Base-by-base conservation (phyloP, 2,888 invertebrate species). In the Drosophila macrothrix region DNA sequence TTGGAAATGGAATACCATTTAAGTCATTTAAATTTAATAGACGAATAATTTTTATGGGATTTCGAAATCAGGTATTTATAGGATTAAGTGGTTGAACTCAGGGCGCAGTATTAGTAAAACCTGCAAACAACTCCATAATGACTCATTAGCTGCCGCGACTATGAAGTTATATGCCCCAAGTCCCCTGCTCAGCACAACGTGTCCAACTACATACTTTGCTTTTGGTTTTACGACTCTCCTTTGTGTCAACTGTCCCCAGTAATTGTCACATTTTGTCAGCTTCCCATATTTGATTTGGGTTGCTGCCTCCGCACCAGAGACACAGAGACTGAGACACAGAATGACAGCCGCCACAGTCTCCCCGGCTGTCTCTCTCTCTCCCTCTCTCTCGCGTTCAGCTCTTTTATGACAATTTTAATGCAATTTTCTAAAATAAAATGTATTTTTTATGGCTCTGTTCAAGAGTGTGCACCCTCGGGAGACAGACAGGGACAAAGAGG, bases 261-360 rank as follows among this genome's bases (percentile, higher is more conserved):
- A 91, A 91, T 91, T 92, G 91, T 91, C 91, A 91, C 88, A 87
- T 90, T 88, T 90, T 88, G 86, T 88, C 91, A 88, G 91, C 84
- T 92, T 82, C 78, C 82, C 72, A 71, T 83, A 76, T 88, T 85
- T 85, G 90, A 85, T 85, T 85, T 88, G 73, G 81, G 73, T 76
- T 69, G 69, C 53, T 53, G 53, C 31, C 29, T n/a, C 22, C 25
- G 46, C 22, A 46, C 46, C 25, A 46, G 16, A 16, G 16, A 4
- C 53, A 25, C 37, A 55, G 67, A 55, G 22, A 28, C 50, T 5
- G 35, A 16, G 39, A 46, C 46, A 16, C 16, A 25, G 25, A 67
- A 25, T 16, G 56, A 58, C 73, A 56, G 39, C 37, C 35, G 41
- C 63, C 43, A 50, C 52, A 67, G 76, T 55, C 59, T 46, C 53